phyloP scores from a whole-genome alignment of 2,113 vertebrate genomes.

The Lipophrys pholis region DNA sequence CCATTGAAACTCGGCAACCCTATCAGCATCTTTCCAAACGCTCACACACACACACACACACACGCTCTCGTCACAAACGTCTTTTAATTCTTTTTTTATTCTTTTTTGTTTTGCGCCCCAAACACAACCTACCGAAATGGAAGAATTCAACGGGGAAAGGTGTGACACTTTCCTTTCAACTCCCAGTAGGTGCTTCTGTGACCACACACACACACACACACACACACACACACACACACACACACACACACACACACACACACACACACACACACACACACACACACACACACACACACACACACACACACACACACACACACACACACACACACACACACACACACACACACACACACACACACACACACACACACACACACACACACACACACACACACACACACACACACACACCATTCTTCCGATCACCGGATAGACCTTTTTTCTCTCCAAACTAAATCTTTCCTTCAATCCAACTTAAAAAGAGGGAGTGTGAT shows the following conservation, averaged over 20 bases:
- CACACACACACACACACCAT: conserved; percentile 78
- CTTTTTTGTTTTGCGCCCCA: conserved; percentile 11
- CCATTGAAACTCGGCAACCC: conserved; percentile 61
- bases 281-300: conserved; percentile 73
- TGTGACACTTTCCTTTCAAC: conserved; percentile 76
- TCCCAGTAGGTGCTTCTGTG: conserved; percentile 80
- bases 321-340: background rate
- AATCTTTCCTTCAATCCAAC: conserved; percentile 60
- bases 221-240: conserved; percentile 4
- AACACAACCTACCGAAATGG: conserved; percentile 76
- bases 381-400: conserved; percentile 49
- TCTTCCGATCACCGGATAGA: conserved; percentile 70
- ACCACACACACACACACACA: conserved; percentile 67
- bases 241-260: conserved; percentile 68
- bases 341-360: conserved; percentile 73
- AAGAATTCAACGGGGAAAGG: conserved; percentile 59
- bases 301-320: conserved; percentile 62
- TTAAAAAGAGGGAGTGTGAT: conserved; percentile 74
- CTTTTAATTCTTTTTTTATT: conserved; percentile 27
- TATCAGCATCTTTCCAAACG: conserved; percentile 73
- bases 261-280: conserved; percentile 9
- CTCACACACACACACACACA: conserved; percentile 47
- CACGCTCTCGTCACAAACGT: conserved; percentile 29
- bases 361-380: conserved; percentile 52
- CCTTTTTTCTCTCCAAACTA: conserved; percentile 24